A percentile compares a stretch with the other conserved stretches of the same genome.
Conservation (phyloP, 1,140 invertebrate species). For the Agrypnia vestita region DNA sequence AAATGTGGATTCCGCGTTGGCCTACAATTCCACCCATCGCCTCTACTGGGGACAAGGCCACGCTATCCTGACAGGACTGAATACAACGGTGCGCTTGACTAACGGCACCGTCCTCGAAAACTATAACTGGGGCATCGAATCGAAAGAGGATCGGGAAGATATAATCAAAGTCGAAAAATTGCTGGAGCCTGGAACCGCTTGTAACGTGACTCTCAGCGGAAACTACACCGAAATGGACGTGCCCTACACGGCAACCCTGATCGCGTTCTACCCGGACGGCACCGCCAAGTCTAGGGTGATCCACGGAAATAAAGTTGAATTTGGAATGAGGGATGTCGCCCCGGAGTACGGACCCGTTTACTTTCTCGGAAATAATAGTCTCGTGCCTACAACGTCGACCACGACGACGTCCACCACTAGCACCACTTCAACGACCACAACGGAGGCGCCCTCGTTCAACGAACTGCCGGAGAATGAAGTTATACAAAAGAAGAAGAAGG, state of each 20-base stretch:
- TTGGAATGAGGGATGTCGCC: conserved; percentile 78
- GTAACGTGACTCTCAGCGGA: conserved; percentile 83
- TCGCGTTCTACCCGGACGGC: conserved; percentile 80
- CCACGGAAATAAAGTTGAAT: conserved; percentile 76
- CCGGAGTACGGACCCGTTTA: conserved; percentile 82
- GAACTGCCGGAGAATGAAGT: conserved; percentile 66
- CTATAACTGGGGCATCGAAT: conserved; percentile 80
- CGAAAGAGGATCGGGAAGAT: conserved; percentile 74
- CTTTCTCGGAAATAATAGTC: conserved; percentile 80
- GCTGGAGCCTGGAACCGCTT: conserved; percentile 82
- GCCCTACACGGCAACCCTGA: conserved; percentile 81
- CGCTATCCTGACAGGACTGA: conserved; percentile 82
- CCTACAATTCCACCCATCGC: conserved; percentile 79
- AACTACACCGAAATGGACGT: conserved; percentile 82
- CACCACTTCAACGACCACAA: conserved; percentile 76
- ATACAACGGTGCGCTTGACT: conserved; percentile 78
- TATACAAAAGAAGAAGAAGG: conserved; percentile 53
- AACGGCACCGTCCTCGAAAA: conserved; percentile 75
- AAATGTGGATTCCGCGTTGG: conserved; percentile 80
- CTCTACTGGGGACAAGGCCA: conserved; percentile 86
- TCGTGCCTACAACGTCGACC: conserved; percentile 84
- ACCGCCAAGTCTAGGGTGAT: conserved; percentile 71
- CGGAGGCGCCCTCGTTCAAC: conserved; percentile 67
- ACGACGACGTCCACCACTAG: conserved; percentile 82
- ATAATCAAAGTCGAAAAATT: conserved; percentile 75